Conservation (phyloP, 2,113 vertebrate genomes). For the Eulemur macaco region DNA sequence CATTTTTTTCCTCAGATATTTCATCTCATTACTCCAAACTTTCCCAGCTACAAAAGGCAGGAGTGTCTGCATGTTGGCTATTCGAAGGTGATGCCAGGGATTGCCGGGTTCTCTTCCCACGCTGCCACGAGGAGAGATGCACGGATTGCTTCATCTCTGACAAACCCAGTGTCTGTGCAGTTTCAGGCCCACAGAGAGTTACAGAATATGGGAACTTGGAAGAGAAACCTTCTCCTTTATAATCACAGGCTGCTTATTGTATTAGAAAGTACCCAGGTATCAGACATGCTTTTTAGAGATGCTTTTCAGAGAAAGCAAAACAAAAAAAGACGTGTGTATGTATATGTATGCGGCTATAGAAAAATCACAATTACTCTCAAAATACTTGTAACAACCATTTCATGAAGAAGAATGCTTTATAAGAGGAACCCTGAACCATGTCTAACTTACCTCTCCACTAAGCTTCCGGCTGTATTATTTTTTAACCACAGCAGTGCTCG, state of each 20-base stretch:
- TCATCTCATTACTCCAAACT: conserved; percentile 13
- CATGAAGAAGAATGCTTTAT: background rate
- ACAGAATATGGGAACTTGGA: background rate
- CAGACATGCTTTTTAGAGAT: background rate
- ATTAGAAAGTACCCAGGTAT: background rate
- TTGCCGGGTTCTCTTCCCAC: background rate
- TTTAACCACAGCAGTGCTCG: background rate
- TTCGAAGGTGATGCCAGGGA: background rate
- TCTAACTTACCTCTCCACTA: background rate
- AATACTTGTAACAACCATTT: background rate
- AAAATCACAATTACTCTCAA: background rate
- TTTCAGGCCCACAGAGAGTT: background rate
- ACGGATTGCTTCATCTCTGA: background rate
- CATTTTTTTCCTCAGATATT: conserved; percentile 8
- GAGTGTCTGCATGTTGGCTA: accelerated
- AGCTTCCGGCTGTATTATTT: background rate
- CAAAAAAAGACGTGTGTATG: background rate
- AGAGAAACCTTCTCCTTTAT: background rate
- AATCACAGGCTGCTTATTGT: background rate
- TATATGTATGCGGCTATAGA: background rate
- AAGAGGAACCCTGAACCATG: background rate
- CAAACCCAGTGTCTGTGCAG: background rate
- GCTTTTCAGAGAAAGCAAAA: background rate
- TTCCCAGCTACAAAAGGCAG: background rate
- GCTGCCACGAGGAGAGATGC: background rate